phyloP scores from a whole-genome alignment of 1,140 invertebrate genomes.

The Drosophila subobscura region DNA sequence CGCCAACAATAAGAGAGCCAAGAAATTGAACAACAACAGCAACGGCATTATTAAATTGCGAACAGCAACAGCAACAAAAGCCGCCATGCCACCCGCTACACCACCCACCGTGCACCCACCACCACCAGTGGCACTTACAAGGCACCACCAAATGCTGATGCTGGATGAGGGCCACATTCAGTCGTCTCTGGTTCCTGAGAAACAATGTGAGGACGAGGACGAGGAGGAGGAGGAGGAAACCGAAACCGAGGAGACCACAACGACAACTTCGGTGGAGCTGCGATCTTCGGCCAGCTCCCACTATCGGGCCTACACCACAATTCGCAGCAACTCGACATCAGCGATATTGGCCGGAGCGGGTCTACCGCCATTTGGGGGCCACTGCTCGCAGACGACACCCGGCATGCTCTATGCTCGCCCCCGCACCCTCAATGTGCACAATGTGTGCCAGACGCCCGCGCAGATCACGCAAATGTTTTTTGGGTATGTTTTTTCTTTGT shows the following conservation, averaged over 20 bases:
- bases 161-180: not conserved
- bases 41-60: constrained; percentile 40
- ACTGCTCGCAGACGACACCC: constrained; percentile 22
- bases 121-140: not conserved
- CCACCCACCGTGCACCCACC: constrained; percentile 24
- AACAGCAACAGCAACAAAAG: constrained; percentile 16
- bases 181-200: not conserved
- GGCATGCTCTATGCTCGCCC: constrained; percentile 66
- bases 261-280: constrained; percentile 67
- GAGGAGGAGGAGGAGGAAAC: not conserved
- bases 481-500: constrained; percentile 71
- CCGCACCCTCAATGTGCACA: constrained; percentile 77
- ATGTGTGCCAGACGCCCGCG: constrained; percentile 75
- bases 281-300: constrained; percentile 43
- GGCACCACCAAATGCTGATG: constrained; percentile 17
- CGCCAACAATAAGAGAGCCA: constrained; percentile 51
- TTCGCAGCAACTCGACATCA: constrained; percentile 75
- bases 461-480: constrained; percentile 81
- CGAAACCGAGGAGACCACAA: constrained; percentile 53
- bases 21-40: constrained; percentile 58
- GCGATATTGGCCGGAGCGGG: constrained; percentile 62
- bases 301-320: constrained; percentile 55
- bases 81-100: constrained; percentile 46
- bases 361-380: constrained; percentile 39
- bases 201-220: constrained; percentile 9